phyloP scores from a whole-genome alignment of 2,113 vertebrate genomes.

The Nesoenas mayeri region DNA sequence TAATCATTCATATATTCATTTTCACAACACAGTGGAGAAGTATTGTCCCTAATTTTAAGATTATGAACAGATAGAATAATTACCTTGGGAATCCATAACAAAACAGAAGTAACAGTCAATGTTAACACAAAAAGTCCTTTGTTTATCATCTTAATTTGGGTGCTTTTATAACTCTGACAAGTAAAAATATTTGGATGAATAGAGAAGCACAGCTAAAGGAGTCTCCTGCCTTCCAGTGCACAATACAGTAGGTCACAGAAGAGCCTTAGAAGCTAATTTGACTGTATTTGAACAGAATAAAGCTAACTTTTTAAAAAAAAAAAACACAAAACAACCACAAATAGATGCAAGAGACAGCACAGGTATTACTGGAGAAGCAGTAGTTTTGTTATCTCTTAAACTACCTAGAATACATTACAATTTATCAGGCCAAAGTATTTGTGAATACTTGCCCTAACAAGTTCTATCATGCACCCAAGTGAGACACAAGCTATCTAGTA shows the following conservation, averaged over 20 bases:
- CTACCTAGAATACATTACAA: constrained; percentile 12
- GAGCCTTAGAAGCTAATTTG: not conserved
- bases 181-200: not conserved
- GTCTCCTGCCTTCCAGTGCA: not conserved
- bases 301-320: not conserved
- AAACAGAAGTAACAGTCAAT: not conserved
- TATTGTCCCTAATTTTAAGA: not conserved
- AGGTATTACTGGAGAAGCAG: not conserved
- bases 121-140: not conserved
- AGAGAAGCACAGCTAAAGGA: not conserved
- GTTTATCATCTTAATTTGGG: not conserved
- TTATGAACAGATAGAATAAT: not conserved
- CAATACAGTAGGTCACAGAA: not conserved
- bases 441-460: constrained; percentile 11
- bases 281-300: constrained; percentile 31
- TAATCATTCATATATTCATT: not conserved
- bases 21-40: not conserved
- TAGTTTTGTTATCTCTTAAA: constrained; percentile 7
- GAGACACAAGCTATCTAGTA: constrained; percentile 16
- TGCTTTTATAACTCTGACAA: not conserved
- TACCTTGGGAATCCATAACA: not conserved
- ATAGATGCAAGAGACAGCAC: constrained; percentile 27
- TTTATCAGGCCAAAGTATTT: constrained; percentile 6
- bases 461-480: constrained; percentile 9
- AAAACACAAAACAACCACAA: not conserved